Percentiles rank a stretch among this genome's conserved stretches.
Evolutionary conservation across 2,797 vertebrate species (phyloP).

Genomic region (Rhynchotus rufescens): DNA sequence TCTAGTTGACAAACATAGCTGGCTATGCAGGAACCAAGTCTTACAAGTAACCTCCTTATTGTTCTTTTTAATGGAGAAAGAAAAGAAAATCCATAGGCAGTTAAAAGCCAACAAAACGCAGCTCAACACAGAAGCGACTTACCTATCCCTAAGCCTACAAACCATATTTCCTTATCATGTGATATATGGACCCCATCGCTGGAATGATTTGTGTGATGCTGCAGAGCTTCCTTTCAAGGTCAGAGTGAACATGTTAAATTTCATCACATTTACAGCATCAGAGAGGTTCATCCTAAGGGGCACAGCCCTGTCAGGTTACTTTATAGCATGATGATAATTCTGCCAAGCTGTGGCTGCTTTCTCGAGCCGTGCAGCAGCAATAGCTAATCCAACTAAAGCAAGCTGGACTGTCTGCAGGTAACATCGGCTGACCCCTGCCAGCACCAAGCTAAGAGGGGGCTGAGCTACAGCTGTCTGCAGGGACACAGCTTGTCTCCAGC

Average conservation of each 20-base stretch:
- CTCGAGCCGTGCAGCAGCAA: not conserved
- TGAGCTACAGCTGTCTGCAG: not conserved
- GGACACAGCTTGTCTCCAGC: not conserved
- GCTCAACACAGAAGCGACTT: not conserved
- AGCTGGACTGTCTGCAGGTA: not conserved
- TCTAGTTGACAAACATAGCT: not conserved
- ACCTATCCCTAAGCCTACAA: not conserved
- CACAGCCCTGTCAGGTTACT: slow-evolving; percentile 4
- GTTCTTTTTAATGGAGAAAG: not conserved
- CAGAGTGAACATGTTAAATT: not conserved
- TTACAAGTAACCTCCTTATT: not conserved
- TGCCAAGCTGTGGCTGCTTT: not conserved
- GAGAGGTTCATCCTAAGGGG: not conserved
- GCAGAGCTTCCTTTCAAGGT: not conserved
- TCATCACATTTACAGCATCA: not conserved
- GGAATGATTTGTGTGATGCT: not conserved
- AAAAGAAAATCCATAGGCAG: not conserved
- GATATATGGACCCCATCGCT: not conserved
- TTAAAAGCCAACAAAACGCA: not conserved
- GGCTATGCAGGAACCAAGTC: not conserved
- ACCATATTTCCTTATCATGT: not conserved
- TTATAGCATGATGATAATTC: not conserved
- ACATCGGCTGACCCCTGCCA: not conserved
- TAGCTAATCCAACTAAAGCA: not conserved
- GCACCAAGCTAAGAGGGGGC: not conserved